Evolutionary conservation across 1,140 invertebrate species (phyloP).

Genomic region (Kradibia gibbosae): DNA sequence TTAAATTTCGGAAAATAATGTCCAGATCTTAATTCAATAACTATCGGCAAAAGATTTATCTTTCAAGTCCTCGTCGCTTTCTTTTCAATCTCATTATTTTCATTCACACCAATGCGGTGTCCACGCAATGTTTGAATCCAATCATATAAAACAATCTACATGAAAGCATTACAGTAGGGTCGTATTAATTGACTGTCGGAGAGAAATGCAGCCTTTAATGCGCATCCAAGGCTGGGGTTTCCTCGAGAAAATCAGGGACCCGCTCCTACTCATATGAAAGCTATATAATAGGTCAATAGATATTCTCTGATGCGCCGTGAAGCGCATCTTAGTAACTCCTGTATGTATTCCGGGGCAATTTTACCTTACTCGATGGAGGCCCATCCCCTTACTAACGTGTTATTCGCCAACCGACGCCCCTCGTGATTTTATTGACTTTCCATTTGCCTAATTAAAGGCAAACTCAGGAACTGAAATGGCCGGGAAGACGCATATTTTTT

Average conservation of each 20-base stretch:
- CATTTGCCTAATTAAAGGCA: conserved; percentile 44
- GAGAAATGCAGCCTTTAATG: too few relatives aligned
- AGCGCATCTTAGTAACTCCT: neutral
- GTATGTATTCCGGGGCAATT: neutral
- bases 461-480: neutral
- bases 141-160: too few relatives aligned
- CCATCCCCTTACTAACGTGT: neutral
- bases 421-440: conserved; percentile 44
- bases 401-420: neutral
- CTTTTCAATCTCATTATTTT: too few relatives aligned
- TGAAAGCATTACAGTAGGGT: too few relatives aligned
- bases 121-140: too few relatives aligned
- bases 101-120: too few relatives aligned
- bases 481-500: neutral
- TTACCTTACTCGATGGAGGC: neutral
- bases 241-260: neutral
- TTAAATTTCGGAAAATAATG: too few relatives aligned
- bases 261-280: neutral
- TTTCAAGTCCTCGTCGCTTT: too few relatives aligned
- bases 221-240: too few relatives aligned
- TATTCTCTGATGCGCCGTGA: neutral
- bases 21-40: too few relatives aligned
- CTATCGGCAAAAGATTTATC: too few relatives aligned
- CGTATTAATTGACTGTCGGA: too few relatives aligned
- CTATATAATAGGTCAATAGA: neutral